Evolutionary conservation across 2,888 invertebrate species (phyloP).

Genomic region (Dendrolimus pini): DNA sequence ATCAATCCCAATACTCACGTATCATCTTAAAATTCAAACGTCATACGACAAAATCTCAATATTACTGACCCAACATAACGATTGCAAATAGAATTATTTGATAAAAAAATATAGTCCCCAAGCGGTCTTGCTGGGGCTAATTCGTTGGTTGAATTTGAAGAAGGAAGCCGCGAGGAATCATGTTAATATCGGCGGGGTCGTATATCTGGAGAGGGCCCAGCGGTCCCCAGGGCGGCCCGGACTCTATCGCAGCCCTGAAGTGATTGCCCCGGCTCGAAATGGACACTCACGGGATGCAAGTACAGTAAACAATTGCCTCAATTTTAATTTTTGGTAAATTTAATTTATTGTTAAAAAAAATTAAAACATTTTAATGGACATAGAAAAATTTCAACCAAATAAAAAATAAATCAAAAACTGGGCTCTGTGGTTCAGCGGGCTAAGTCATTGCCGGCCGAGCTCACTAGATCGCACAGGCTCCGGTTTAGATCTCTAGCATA

Average conservation of each 20-base stretch:
- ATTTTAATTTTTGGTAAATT: too few relatives aligned
- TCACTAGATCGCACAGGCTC: too few relatives aligned
- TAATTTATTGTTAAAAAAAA: too few relatives aligned
- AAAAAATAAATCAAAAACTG: too few relatives aligned
- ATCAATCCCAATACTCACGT: background rate
- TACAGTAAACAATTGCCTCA: background rate
- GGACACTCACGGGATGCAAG: background rate
- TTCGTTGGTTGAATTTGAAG: conserved; percentile 23
- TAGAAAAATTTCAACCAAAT: too few relatives aligned
- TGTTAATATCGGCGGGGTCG: conserved; percentile 37
- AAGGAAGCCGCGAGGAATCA: conserved; percentile 24
- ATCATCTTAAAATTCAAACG: background rate
- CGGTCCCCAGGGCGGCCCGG: conserved; percentile 37
- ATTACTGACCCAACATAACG: background rate
- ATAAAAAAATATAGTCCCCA: conserved; percentile 1
- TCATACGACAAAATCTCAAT: background rate
- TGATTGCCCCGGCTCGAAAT: conserved; percentile 35
- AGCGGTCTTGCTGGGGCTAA: conserved; percentile 16
- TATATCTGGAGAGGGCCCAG: conserved; percentile 31
- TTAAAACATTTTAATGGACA: too few relatives aligned
- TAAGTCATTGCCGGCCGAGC: too few relatives aligned
- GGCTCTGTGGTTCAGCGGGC: too few relatives aligned
- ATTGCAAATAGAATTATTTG: background rate
- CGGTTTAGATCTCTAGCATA: too few relatives aligned
- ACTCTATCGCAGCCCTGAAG: conserved; percentile 44